Percentiles rank a stretch among this genome's conserved stretches.
Evolutionary conservation across 2,888 invertebrate species (phyloP).

Genomic region (Bellardia pandia): DNA sequence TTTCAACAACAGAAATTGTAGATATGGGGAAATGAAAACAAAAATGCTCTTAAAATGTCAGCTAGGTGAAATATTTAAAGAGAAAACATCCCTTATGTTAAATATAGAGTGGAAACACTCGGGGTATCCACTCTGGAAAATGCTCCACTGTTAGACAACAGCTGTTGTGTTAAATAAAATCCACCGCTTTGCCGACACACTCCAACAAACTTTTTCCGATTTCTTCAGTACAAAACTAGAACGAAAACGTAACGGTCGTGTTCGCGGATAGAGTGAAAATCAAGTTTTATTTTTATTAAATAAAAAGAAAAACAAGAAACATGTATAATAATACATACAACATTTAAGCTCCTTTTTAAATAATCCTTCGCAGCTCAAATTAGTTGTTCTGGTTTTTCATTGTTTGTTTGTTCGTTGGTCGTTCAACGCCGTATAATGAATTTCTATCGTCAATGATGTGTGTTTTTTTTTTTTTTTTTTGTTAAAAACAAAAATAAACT

Average conservation of each 20-base stretch:
- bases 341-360: slow-evolving; percentile 40
- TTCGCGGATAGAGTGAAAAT: slow-evolving; percentile 34
- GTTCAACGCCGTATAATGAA: slow-evolving; percentile 22
- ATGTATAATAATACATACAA: slow-evolving; percentile 29
- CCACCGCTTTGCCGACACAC: slow-evolving; percentile 49
- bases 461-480: slow-evolving; percentile 11
- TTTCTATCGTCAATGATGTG: slow-evolving; percentile 7
- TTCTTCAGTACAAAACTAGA: slow-evolving; percentile 71
- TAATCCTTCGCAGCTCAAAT: slow-evolving; percentile 53
- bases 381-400: slow-evolving; percentile 31
- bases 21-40: neutral
- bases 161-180: slow-evolving; percentile 21
- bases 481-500: neutral
- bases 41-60: slow-evolving; percentile 12
- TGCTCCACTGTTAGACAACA: slow-evolving; percentile 15
- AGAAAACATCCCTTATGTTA: slow-evolving; percentile 60
- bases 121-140: neutral
- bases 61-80: slow-evolving; percentile 3
- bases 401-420: slow-evolving; percentile 35
- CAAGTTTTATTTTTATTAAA: slow-evolving; percentile 1
- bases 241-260: slow-evolving; percentile 68
- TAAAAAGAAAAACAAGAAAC: neutral
- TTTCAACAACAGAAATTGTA: neutral
- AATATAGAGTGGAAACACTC: neutral
- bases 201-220: slow-evolving; percentile 10